Conservation (phyloP, 2,113 vertebrate species). For the Vanacampus margaritifer region DNA sequence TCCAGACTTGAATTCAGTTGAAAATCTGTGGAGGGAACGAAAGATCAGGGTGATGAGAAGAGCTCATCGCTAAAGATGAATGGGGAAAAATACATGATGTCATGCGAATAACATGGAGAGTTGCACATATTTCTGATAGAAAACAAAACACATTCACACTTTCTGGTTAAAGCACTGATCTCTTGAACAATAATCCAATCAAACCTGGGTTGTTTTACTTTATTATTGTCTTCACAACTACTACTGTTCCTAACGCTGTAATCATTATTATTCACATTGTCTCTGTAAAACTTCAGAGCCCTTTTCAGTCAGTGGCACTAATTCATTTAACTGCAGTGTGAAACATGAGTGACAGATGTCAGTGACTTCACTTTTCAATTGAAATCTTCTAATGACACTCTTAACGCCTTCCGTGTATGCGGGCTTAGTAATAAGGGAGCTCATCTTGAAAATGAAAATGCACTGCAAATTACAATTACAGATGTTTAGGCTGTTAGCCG, state of each 20-base stretch:
- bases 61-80: no score
- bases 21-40: no score
- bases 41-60: no score
- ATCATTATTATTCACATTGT: background rate
- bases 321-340: constrained; percentile 4
- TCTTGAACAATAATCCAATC: no score
- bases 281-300: background rate
- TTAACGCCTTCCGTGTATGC: background rate
- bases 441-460: constrained; percentile 52
- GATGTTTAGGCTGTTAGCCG: constrained; percentile 33
- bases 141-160: no score
- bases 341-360: background rate
- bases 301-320: background rate
- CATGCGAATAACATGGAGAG: no score
- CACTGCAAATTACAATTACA: constrained; percentile 50
- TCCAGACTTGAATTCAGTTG: no score
- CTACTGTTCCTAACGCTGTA: background rate
- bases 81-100: no score
- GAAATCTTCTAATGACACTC: background rate
- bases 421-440: constrained; percentile 28
- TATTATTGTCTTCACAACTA: no score
- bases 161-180: no score
- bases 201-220: no score
- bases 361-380: background rate
- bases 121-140: no score